Percentiles rank a stretch among this genome's conserved stretches.
Conservation (phyloP, 2,113 vertebrate species). For the Typhlomys cinereus region DNA sequence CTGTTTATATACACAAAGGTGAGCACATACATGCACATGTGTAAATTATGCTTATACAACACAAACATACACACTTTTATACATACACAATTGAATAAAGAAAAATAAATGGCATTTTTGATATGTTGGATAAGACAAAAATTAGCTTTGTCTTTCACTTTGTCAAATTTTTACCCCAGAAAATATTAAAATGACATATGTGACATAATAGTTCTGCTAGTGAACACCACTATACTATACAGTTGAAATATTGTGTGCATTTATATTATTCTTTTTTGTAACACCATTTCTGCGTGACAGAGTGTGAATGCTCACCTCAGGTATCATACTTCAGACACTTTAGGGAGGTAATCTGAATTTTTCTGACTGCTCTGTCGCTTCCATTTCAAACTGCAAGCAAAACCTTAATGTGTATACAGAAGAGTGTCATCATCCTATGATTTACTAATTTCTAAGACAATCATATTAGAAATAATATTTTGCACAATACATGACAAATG, state of each 20-base stretch:
- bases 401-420: background rate
- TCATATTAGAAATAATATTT: background rate
- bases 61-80: background rate
- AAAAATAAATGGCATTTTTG: background rate
- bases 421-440: background rate
- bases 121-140: background rate
- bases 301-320: background rate
- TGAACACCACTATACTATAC: background rate
- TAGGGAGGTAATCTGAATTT: background rate
- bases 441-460: background rate
- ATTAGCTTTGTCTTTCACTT: background rate
- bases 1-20: too few relatives aligned
- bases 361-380: background rate
- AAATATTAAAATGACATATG: background rate
- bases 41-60: too few relatives aligned
- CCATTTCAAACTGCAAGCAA: background rate
- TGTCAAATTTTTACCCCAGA: background rate
- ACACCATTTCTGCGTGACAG: background rate
- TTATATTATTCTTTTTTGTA: background rate
- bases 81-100: background rate
- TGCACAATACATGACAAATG: background rate
- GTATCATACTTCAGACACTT: background rate
- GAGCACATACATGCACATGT: background rate
- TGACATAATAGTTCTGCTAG: background rate
- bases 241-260: background rate